Percentiles rank a stretch among this genome's conserved stretches.
These are phyloP conservation scores for Prenolepis imparis DNA, from an alignment of 2,888 invertebrate species.

Conservation along the genomic window DNA sequence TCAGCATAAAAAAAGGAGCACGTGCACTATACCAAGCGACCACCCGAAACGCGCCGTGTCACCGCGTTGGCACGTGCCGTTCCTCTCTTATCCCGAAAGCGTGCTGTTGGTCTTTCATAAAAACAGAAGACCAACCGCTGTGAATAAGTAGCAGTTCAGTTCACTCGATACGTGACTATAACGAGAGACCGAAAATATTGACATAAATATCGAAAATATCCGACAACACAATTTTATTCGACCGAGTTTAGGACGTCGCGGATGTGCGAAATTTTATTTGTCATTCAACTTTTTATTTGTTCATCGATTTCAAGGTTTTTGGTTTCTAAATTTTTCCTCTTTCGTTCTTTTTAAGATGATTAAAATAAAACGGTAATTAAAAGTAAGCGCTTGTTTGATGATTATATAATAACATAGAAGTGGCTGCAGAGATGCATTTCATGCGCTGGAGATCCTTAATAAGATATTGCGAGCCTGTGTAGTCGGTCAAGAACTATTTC, in stretches of 20 bases:
- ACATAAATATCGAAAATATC: background rate
- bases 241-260: background rate
- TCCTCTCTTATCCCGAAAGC: slow-evolving; percentile 68
- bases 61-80: slow-evolving; percentile 66
- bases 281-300: background rate
- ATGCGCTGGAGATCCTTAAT: slow-evolving; percentile 63
- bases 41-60: slow-evolving; percentile 64
- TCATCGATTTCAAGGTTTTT: background rate
- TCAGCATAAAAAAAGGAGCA: slow-evolving; percentile 51
- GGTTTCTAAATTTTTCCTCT: background rate
- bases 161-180: background rate
- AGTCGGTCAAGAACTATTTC: slow-evolving; percentile 69
- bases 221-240: background rate
- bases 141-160: slow-evolving; percentile 9
- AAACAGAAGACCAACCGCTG: slow-evolving; percentile 61
- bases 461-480: slow-evolving; percentile 61
- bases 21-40: slow-evolving; percentile 51
- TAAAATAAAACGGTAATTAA: slow-evolving; percentile 19
- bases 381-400: background rate
- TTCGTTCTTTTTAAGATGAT: slow-evolving; percentile 15
- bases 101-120: slow-evolving; percentile 68
- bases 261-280: background rate
- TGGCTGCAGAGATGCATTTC: slow-evolving; percentile 58
- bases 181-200: slow-evolving; percentile 15
- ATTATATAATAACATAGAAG: background rate